Conservation (phyloP, 2,797 vertebrate genomes). For the Pagetopsis macropterus region DNA sequence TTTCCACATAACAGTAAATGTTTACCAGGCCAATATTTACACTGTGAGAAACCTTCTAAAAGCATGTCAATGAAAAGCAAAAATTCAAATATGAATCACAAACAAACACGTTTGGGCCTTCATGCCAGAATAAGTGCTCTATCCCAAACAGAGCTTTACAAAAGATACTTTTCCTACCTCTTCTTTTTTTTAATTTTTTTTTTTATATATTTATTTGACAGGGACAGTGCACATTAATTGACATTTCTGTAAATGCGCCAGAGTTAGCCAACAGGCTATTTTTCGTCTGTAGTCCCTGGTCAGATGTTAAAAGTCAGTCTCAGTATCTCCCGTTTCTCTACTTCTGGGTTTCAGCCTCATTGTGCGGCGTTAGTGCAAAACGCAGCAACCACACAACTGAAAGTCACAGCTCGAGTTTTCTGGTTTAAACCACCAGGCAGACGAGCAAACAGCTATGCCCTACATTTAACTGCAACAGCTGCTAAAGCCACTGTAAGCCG, state of each 20-base stretch:
- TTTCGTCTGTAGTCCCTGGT: no score
- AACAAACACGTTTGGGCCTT: neutral
- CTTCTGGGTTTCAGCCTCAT: constrained; percentile 64
- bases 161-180: constrained; percentile 52
- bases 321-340: constrained; percentile 49
- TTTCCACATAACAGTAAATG: neutral
- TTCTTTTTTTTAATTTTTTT: constrained; percentile 15
- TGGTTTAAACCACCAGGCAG: constrained; percentile 61
- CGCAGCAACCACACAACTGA: constrained; percentile 46
- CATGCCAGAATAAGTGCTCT: constrained; percentile 10
- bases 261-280: no score
- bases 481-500: constrained; percentile 81
- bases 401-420: constrained; percentile 33
- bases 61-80: constrained; percentile 18
- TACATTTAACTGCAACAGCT: constrained; percentile 75
- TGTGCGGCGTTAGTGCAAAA: constrained; percentile 36
- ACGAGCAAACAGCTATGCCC: constrained; percentile 66
- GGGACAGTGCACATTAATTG: no score
- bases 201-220: no score
- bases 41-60: constrained; percentile 5
- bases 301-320: neutral
- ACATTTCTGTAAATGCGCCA: no score
- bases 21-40: constrained; percentile 17
- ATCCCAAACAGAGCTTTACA: neutral
- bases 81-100: constrained; percentile 15